These are phyloP conservation scores for Salminus brasiliensis DNA, from an alignment of 2,113 vertebrate species.

Conservation along the genomic window DNA sequence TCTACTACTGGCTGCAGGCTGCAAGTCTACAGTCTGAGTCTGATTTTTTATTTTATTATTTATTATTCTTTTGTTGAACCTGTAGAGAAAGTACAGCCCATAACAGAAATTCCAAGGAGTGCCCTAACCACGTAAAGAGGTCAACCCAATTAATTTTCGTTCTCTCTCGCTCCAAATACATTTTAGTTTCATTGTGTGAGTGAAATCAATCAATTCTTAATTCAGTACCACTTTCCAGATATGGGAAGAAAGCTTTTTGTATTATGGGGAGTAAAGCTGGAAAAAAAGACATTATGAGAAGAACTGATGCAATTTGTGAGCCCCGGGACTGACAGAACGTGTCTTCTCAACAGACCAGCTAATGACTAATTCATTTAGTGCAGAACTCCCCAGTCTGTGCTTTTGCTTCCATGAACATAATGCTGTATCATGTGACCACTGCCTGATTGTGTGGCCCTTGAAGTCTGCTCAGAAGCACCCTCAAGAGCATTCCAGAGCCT, in stretches of 20 bases:
- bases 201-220: slow-evolving; percentile 35
- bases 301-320: too few species aligned
- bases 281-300: neutral
- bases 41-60: neutral
- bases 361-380: slow-evolving; percentile 13
- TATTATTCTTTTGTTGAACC: neutral
- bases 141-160: slow-evolving; percentile 50
- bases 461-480: neutral
- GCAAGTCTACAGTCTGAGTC: neutral
- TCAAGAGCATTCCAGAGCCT: neutral
- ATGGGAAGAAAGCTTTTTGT: slow-evolving; percentile 15
- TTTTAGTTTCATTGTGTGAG: neutral
- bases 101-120: neutral
- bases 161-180: slow-evolving; percentile 8
- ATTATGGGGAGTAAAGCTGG: neutral
- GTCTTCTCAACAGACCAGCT: neutral
- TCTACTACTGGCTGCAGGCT: neutral
- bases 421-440: slow-evolving; percentile 9
- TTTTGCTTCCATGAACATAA: slow-evolving; percentile 16
- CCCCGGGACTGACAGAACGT: neutral
- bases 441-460: neutral
- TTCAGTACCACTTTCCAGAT: neutral
- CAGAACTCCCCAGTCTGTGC: neutral
- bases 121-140: slow-evolving; percentile 29
- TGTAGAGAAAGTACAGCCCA: neutral